These are phyloP conservation scores for Drosophila sechellia DNA, from an alignment of 1,140 invertebrate species.

Conservation along the genomic window DNA sequence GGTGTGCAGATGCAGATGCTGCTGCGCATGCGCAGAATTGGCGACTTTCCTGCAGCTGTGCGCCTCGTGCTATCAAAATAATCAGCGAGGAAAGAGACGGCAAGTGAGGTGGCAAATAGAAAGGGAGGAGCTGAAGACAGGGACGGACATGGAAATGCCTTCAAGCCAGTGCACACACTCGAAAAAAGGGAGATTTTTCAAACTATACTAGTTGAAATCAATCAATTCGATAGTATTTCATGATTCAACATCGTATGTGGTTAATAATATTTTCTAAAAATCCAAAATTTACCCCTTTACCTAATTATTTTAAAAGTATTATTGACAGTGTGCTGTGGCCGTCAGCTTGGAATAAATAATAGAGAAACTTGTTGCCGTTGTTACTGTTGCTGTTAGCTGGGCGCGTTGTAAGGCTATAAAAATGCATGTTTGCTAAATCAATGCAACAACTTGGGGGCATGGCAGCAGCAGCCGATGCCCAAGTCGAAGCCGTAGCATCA, in stretches of 20 bases:
- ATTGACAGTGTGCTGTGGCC: conserved; percentile 30
- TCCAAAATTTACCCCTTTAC: too few species aligned
- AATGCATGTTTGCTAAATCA: conserved; percentile 84
- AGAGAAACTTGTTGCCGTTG: conserved; percentile 75
- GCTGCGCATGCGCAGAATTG: conserved; percentile 36
- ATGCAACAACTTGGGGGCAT: conserved; percentile 83
- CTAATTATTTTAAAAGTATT: not conserved
- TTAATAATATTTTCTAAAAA: too few species aligned
- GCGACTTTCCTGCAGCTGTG: conserved; percentile 62
- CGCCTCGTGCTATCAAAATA: conserved; percentile 75
- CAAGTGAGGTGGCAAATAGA: conserved; percentile 8
- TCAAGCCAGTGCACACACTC: conserved; percentile 61
- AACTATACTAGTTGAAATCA: too few species aligned
- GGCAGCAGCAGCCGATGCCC: conserved; percentile 27
- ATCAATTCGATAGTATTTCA: too few species aligned
- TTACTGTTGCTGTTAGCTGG: conserved; percentile 60
- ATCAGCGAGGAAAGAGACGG: conserved; percentile 50
- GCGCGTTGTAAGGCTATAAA: conserved; percentile 82
- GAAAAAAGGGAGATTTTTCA: not conserved
- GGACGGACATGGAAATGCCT: conserved; percentile 20
- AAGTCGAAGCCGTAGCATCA: conserved; percentile 21
- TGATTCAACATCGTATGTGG: too few species aligned
- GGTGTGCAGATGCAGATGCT: not conserved
- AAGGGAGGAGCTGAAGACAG: conserved; percentile 3
- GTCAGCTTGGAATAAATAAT: conserved; percentile 77